Base-by-base conservation (phyloP, 2,113 vertebrate genomes). In the Corvus cornix region DNA sequence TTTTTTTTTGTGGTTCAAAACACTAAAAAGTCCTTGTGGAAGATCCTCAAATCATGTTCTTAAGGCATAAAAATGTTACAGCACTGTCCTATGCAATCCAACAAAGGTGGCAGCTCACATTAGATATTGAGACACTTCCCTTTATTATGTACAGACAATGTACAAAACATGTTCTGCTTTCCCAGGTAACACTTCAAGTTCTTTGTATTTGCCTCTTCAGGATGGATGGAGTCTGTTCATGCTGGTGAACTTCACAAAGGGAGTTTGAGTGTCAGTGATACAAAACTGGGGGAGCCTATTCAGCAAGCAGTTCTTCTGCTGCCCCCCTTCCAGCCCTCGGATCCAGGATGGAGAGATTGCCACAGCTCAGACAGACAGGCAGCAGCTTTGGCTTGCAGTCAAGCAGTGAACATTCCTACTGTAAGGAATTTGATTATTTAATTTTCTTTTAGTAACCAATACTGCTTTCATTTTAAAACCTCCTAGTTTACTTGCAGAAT, bases 231-330 rank as follows among this genome's bases (percentile, higher is more conserved):
- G 46, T 70, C 93, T 93, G 62, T 84, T 69, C 72, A 13, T 49
- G 44, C 86, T 87, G 44, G 23, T 48, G 95, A 93, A 55, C 55
- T 68, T 83, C 81, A 84, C 67, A 53, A 56, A 70, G 80, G 74
- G 21, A 80, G 41, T 41, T 14, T 92, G 73, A 78, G 85, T 84
- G 81, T 93, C 84, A 96, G 68, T 77, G 98, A 97, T 35, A 91
- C 93, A 46, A 97, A 97, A 39, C 97, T 97, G 48, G 95, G 96
- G 58, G 98, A 99, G 69, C 98, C 97, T 0, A 95, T 98, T 58
- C 97, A 90, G 55, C 97, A 98, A 23, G 99, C 99, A 66, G 80
- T 99, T 78, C 98, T 98, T 46, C 96, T 99, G 68, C 98, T 98
- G 46, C 98, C 98, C 16, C 99, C 99, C 2, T 98, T 97, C 87